Percentiles rank a stretch among this genome's conserved stretches.
phyloP scores from a whole-genome alignment of 2,888 invertebrate genomes.

The Icerya purchasi region DNA sequence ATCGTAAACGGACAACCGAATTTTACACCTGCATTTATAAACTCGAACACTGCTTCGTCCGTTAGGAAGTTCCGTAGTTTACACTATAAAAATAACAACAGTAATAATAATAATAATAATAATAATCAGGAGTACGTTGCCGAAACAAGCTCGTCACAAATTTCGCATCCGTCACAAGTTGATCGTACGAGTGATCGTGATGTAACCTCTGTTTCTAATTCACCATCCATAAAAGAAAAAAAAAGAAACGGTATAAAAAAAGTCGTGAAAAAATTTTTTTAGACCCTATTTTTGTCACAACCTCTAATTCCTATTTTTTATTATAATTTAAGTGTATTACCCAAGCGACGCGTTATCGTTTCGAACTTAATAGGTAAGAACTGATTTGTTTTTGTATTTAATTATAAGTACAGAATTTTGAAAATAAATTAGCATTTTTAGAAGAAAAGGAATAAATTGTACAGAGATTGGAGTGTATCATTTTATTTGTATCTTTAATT shows the following conservation, averaged over 20 bases:
- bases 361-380: too few species aligned
- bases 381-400: too few species aligned
- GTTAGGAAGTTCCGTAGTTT: slow-evolving; percentile 1
- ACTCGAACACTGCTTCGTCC: slow-evolving; percentile 22
- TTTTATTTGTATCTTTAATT: too few species aligned
- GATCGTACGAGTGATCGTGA: slow-evolving; percentile 10
- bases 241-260: slow-evolving; percentile 10
- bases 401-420: too few species aligned
- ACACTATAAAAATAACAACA: not conserved
- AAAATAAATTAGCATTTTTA: too few species aligned
- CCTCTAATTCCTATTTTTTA: too few species aligned
- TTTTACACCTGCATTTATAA: not conserved
- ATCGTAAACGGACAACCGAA: slow-evolving; percentile 8
- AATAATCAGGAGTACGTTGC: not conserved
- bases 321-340: too few species aligned
- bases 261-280: slow-evolving; percentile 11
- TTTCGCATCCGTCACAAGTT: not conserved
- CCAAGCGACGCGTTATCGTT: too few species aligned
- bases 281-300: not conserved
- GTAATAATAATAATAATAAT: not conserved
- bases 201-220: slow-evolving; percentile 5
- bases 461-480: too few species aligned
- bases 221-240: slow-evolving; percentile 9
- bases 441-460: too few species aligned
- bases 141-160: not conserved